phyloP scores from a whole-genome alignment of 2,797 vertebrate species.

The Leontocebus nigricollis region DNA sequence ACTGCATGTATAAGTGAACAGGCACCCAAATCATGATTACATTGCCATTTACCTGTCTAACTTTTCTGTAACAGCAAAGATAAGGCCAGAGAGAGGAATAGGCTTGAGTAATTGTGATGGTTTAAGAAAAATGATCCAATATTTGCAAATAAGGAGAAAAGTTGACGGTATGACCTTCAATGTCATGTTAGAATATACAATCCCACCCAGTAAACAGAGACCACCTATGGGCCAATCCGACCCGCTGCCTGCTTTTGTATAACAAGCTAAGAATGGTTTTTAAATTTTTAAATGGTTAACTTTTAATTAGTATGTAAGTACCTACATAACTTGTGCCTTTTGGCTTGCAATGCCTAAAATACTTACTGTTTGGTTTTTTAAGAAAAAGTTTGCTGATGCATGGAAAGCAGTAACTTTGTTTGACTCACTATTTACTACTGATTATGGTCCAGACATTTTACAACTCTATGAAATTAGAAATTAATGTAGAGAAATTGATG shows the following conservation, averaged over 20 bases:
- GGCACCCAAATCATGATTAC: not conserved
- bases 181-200: not conserved
- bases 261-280: not conserved
- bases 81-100: not conserved
- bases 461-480: not conserved
- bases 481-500: not conserved
- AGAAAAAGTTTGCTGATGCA: not conserved
- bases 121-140: not conserved
- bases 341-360: not conserved
- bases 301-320: not conserved
- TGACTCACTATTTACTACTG: not conserved
- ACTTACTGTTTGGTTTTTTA: not conserved
- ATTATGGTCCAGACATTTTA: not conserved
- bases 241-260: not conserved
- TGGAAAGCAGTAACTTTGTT: not conserved
- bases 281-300: not conserved
- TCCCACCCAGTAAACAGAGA: not conserved
- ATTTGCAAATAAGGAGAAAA: not conserved
- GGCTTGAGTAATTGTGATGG: not conserved
- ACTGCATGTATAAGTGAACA: not conserved
- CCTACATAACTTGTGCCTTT: constrained; percentile 29
- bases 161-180: not conserved
- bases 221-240: rapidly evolving
- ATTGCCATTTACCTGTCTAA: not conserved
- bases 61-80: constrained; percentile 19